phyloP scores from a whole-genome alignment of 2,888 invertebrate genomes.

The Drosophila macrospina region DNA sequence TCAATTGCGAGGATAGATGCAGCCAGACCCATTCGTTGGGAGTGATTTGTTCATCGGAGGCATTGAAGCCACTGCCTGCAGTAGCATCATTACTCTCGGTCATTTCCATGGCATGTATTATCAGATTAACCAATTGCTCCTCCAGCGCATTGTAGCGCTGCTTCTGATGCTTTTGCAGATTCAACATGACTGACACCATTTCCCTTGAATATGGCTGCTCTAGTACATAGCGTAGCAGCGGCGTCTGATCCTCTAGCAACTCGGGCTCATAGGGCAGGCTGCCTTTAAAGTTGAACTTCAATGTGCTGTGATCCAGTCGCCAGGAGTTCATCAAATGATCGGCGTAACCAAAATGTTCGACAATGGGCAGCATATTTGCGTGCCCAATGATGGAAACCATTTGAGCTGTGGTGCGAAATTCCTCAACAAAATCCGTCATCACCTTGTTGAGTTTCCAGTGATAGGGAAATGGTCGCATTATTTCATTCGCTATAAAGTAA shows the following conservation, averaged over 20 bases:
- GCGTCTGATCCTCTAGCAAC: conserved; percentile 94
- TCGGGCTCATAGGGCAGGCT: conserved; percentile 96
- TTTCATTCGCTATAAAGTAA: conserved; percentile 97
- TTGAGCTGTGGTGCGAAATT: conserved; percentile 96
- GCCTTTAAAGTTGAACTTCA: conserved; percentile 88
- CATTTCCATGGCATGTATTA: conserved; percentile 96
- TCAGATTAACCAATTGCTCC: conserved; percentile 95
- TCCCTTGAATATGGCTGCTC: conserved; percentile 98
- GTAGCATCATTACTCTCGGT: conserved; percentile 89
- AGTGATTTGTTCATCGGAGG: conserved; percentile 85
- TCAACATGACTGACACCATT: conserved; percentile 97
- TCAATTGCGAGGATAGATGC: conserved; percentile 96
- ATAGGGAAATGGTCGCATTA: conserved; percentile 90
- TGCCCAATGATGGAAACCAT: conserved; percentile 98
- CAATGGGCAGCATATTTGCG: conserved; percentile 95
- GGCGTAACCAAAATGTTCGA: conserved; percentile 96
- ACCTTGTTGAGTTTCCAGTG: conserved; percentile 97
- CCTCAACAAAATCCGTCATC: conserved; percentile 95
- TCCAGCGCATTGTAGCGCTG: conserved; percentile 95
- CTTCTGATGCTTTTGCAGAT: conserved; percentile 96
- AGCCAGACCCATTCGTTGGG: conserved; percentile 93
- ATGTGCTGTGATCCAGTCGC: conserved; percentile 94
- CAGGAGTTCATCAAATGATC: conserved; percentile 96
- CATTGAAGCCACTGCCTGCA: conserved; percentile 84
- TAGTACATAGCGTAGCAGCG: conserved; percentile 94